phyloP scores from a whole-genome alignment of 1,140 invertebrate species.

The Phymastichus coffea region DNA sequence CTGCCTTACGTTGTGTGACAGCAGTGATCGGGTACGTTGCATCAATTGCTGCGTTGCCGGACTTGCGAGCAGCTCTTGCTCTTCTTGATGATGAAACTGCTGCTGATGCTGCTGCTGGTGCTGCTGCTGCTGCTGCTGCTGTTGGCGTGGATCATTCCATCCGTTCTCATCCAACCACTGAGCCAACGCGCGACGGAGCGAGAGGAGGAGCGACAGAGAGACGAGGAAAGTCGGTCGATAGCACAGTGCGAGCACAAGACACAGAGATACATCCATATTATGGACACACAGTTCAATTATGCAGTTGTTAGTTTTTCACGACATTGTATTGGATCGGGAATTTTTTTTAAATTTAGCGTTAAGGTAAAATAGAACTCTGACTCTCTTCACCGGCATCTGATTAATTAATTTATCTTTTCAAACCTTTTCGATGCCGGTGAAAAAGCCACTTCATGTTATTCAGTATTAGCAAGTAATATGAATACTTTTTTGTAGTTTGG shows the following conservation, averaged over 20 bases:
- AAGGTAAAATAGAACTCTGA: no score
- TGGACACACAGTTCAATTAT: conserved; percentile 2
- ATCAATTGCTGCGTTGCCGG: not conserved
- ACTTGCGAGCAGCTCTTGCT: not conserved
- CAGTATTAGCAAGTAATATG: no score
- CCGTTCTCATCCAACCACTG: conserved; percentile 54
- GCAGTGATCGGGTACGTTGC: not conserved
- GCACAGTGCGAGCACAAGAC: no score
- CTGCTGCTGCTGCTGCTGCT: conserved; percentile 4
- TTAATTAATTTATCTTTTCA: no score
- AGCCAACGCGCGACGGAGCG: not conserved
- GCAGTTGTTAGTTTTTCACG: not conserved
- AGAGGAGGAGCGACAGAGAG: not conserved
- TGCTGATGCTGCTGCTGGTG: conserved; percentile 7
- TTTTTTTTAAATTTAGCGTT: not conserved
- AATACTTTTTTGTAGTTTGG: no score
- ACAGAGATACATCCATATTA: no score
- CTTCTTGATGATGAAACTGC: not conserved
- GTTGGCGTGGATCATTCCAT: conserved; percentile 4
- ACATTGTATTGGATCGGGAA: not conserved
- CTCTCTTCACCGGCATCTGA: no score
- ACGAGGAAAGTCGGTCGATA: no score
- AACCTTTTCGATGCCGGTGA: no score
- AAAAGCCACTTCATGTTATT: no score
- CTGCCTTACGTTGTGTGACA: conserved; percentile 6